Evolutionary conservation across 2,113 vertebrate species (phyloP).

Genomic region (Rousettus leschenaultii): DNA sequence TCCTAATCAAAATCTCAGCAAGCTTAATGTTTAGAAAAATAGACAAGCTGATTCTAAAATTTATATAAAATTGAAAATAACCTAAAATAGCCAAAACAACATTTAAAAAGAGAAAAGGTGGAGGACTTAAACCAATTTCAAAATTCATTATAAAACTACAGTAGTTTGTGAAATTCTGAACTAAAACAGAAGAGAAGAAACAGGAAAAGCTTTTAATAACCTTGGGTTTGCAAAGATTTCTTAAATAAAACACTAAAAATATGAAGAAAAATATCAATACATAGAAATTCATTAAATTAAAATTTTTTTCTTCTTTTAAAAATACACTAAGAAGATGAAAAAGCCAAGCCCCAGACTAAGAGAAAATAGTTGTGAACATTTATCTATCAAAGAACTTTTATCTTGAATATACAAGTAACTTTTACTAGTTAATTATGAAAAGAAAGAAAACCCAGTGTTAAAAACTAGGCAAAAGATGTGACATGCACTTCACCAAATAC

Average conservation of each 20-base stretch:
- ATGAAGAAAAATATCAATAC: background rate
- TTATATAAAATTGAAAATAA: background rate
- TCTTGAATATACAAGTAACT: background rate
- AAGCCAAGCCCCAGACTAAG: background rate
- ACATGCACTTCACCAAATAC: background rate
- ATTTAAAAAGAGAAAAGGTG: background rate
- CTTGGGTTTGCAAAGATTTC: background rate
- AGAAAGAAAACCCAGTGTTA: background rate
- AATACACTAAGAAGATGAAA: background rate
- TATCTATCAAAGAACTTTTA: background rate
- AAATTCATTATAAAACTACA: background rate
- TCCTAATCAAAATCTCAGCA: background rate
- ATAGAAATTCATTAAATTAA: background rate
- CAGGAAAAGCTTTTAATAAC: background rate
- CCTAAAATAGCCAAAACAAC: background rate
- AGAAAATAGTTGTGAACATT: background rate
- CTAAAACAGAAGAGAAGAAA: background rate
- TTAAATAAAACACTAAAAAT: background rate
- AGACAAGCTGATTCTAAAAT: background rate
- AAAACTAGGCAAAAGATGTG: background rate
- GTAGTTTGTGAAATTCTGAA: background rate
- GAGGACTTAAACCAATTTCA: background rate
- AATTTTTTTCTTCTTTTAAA: background rate
- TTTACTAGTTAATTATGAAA: background rate
- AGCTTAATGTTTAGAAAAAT: background rate